Evolutionary conservation across 2,113 vertebrate genomes (phyloP).

Genomic region (Charina bottae): DNA sequence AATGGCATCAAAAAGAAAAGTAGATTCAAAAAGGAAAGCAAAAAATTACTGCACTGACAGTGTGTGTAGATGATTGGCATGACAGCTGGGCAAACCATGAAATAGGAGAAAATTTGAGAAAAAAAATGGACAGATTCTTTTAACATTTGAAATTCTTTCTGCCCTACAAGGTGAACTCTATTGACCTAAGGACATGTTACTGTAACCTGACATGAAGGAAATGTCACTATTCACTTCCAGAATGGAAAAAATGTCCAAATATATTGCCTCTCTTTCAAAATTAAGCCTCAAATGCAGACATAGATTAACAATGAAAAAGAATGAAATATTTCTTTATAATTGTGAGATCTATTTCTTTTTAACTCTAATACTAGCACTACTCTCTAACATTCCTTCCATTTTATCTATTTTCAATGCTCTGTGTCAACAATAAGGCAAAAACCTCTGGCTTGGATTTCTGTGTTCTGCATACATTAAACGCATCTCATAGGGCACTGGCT

Average conservation of each 20-base stretch:
- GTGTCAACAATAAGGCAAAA: not conserved
- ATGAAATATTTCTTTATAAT: not conserved
- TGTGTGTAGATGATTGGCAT: conserved; percentile 13
- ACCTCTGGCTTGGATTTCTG: not conserved
- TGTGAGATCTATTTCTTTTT: not conserved
- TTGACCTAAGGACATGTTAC: not conserved
- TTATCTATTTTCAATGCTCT: not conserved
- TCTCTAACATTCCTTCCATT: not conserved
- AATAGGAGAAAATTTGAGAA: not conserved
- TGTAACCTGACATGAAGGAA: conserved; percentile 12
- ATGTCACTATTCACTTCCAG: not conserved
- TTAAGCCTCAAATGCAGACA: not conserved
- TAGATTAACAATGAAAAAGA: conserved; percentile 10
- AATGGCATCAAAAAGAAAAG: too few species aligned
- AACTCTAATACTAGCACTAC: not conserved
- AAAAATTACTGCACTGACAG: not conserved
- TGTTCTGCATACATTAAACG: not conserved
- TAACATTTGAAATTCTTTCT: not conserved
- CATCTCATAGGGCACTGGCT: not conserved
- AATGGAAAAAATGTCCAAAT: not conserved
- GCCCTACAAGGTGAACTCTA: not conserved
- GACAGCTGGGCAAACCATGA: conserved; percentile 1
- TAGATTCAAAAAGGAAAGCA: conserved; percentile 29
- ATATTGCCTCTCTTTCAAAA: not conserved
- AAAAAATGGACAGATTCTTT: conserved; percentile 6